phyloP scores from a whole-genome alignment of 2,797 vertebrate genomes.

The Sandelia bainsii region DNA sequence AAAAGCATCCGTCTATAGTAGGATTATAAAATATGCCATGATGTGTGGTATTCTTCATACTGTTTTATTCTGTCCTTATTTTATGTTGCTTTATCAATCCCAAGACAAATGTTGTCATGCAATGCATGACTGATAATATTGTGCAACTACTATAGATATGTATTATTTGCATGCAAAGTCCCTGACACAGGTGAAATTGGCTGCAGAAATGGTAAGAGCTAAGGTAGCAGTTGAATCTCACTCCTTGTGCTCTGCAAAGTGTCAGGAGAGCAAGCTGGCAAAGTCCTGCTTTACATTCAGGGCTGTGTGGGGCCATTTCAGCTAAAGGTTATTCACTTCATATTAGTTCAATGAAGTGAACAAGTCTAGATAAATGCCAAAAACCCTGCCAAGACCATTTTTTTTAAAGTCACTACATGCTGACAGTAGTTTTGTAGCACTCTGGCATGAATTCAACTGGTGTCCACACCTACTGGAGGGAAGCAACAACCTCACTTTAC shows the following conservation, averaged over 20 bases:
- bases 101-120: constrained; percentile 14
- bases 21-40: background rate
- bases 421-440: constrained; percentile 18
- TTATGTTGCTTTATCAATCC: constrained; percentile 24
- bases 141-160: constrained; percentile 22
- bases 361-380: constrained; percentile 59
- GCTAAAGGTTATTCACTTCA: constrained; percentile 64
- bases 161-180: constrained; percentile 60
- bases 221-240: constrained; percentile 49
- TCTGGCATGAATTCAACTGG: constrained; percentile 24
- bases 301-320: constrained; percentile 54
- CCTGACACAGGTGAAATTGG: constrained; percentile 34
- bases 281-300: constrained; percentile 68
- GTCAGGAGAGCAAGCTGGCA: constrained; percentile 45
- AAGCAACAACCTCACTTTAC: constrained; percentile 6
- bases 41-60: background rate
- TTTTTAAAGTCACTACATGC: constrained; percentile 4
- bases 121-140: constrained; percentile 9
- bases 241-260: constrained; percentile 48
- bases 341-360: constrained; percentile 68
- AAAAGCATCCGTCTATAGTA: background rate
- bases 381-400: constrained; percentile 25
- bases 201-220: constrained; percentile 42
- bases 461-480: background rate
- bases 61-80: background rate